Base-by-base conservation (phyloP, 1,140 invertebrate genomes). In the Drepana arcuata region DNA sequence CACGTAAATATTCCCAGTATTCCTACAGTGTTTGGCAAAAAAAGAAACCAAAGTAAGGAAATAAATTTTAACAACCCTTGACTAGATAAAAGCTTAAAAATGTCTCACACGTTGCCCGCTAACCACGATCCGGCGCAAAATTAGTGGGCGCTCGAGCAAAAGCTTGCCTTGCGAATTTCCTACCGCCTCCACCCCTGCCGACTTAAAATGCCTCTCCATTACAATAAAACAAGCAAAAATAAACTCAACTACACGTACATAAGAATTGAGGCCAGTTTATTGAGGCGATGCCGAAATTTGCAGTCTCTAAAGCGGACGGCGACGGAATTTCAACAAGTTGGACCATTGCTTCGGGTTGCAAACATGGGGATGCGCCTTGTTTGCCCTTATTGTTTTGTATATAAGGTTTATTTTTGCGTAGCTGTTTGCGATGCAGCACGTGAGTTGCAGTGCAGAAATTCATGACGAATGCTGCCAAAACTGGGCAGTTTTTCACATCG, bases 271-370 rank as follows among this genome's bases (percentile, higher is more conserved):
- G 41, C 34, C 21, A 28, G 11, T 25, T 27, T 41, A 26, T 26
- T 35, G 23, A 18, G 38, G 23, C 23, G 23, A 24, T 11, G 43
- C 57, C 15, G 29, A 47, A 70, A 55, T 65, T 62, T 58, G 53
- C 51, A 42, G 44, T 41, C 44, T 51, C 40, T 52, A 48, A 60
- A 57, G 52, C 64, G 52, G 54, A 60, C 52, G 56, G 30, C 47
- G 61, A 64, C 67, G 71, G 73, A 78, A 81, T 74, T 78, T 77
- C 73, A 75, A 64, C 70, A 67, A 78, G 70, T 67, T 65, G 57
- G 68, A 62, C 56, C 57, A 65, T 64, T 61, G 69, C 61, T 62
- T 64, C 11, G 15, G 38, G 38, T 30, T 36, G 38, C 21, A 40
- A 32, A 21, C 25, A 38, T 34, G 26, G 24, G 23, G 34, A 33